Conservation (phyloP, 2,888 invertebrate species). For the Monochamus alternatus region DNA sequence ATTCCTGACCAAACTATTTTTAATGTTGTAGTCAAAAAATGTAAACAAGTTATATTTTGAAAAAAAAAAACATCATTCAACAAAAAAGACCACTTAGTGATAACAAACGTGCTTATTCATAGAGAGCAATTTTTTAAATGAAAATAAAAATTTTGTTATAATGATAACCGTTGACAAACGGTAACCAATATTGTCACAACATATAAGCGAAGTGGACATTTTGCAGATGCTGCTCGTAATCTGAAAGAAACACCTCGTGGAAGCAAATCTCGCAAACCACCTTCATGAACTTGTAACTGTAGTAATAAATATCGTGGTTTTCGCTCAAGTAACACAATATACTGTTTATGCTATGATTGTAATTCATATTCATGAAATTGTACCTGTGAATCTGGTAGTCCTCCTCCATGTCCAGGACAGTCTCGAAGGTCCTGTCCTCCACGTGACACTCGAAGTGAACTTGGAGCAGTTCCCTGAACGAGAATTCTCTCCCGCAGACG, state of each 20-base stretch:
- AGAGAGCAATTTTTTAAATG: no score
- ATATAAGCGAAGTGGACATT: slow-evolving; percentile 43
- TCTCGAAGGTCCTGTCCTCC: slow-evolving; percentile 58
- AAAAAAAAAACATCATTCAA: no score
- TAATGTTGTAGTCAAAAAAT: no score
- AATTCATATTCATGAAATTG: slow-evolving; percentile 48
- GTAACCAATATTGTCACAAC: no score
- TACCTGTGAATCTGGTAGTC: slow-evolving; percentile 53
- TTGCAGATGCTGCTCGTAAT: slow-evolving; percentile 58
- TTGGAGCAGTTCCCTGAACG: slow-evolving; percentile 53
- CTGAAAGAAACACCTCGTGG: slow-evolving; percentile 55
- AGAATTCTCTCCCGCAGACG: slow-evolving; percentile 58
- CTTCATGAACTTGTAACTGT: slow-evolving; percentile 54
- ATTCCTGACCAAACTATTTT: no score
- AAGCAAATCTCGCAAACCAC: slow-evolving; percentile 59
- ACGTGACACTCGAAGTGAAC: slow-evolving; percentile 60
- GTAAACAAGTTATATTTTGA: no score
- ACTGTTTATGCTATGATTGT: slow-evolving; percentile 54
- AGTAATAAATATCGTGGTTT: slow-evolving; percentile 49
- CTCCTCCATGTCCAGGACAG: slow-evolving; percentile 61
- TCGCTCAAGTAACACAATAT: slow-evolving; percentile 57
- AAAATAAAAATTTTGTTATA: no score
- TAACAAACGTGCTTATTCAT: no score
- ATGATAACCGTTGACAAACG: no score
- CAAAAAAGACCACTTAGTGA: no score